Evolutionary conservation across 2,888 invertebrate species (phyloP).

Genomic region (Drosophila prostipennis): DNA sequence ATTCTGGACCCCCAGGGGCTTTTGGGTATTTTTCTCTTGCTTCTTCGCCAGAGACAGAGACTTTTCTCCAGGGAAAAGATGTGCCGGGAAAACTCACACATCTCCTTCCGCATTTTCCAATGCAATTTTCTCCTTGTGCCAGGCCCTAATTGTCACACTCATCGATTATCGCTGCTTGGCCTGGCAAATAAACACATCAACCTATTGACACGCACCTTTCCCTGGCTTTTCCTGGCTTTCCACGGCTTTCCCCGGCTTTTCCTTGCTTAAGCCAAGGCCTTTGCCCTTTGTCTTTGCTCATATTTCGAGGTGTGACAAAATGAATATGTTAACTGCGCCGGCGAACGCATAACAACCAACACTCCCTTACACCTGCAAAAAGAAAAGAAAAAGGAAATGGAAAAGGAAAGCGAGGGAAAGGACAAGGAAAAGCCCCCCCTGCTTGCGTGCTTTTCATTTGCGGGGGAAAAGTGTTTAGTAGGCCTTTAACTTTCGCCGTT

Average conservation of each 20-base stretch:
- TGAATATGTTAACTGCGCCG: slow-evolving; percentile 42
- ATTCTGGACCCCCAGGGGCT: slow-evolving; percentile 14
- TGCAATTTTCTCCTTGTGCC: slow-evolving; percentile 25
- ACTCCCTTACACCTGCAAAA: slow-evolving; percentile 5
- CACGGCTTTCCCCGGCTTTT: not conserved
- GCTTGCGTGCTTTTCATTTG: slow-evolving; percentile 41
- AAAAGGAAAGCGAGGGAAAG: not conserved
- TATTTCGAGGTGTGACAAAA: slow-evolving; percentile 56
- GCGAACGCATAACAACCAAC: slow-evolving; percentile 35
- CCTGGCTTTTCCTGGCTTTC: not conserved
- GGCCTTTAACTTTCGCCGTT: slow-evolving; percentile 38
- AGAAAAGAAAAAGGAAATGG: not conserved
- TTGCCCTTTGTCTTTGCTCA: slow-evolving; percentile 14
- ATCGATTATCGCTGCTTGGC: slow-evolving; percentile 40
- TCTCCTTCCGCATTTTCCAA: not conserved
- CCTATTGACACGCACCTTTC: slow-evolving; percentile 66
- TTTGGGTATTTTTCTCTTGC: not conserved
- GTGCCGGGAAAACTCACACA: not conserved
- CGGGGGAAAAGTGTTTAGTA: slow-evolving; percentile 27
- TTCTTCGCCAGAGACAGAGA: no score
- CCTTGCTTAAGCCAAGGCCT: not conserved
- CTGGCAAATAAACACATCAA: slow-evolving; percentile 68
- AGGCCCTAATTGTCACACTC: slow-evolving; percentile 59
- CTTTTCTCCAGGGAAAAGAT: slow-evolving; percentile 11
- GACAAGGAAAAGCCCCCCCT: not conserved